Evolutionary conservation across 2,888 invertebrate genomes (phyloP), one percentile per base, ranked within the genome.

Genomic region (Amblyjoppa fuscipennis): DNA sequence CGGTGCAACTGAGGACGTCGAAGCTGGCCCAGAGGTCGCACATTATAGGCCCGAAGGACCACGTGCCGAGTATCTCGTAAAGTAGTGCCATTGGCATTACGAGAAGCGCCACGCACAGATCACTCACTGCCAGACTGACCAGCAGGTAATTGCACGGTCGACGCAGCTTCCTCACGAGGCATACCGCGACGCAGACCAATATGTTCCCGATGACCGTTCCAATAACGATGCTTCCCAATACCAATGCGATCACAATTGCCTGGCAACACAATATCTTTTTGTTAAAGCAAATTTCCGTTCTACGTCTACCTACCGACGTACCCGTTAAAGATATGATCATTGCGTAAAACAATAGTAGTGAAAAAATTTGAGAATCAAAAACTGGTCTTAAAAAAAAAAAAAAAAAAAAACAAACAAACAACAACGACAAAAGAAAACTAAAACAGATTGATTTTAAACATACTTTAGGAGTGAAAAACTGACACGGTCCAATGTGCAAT

Each of bases 81-180:
- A 98, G 96, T 93, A 99, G 96, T 4, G 99, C 99, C 95, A 99
- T 98, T 7, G 99, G 98, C 99, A 99, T 99, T 85, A 99, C 99
- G 91, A 99, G 96, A 70, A 97, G 96, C 3, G 99, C 99, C 78
- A 99, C 99, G 94, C 99, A 98, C 88, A 99, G 96, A 94, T 99
- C 99, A 89, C 99, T 99, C 87, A 99, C 97, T 84, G 99, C 99
- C 92, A 99, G 95, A 66, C 99, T 99, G 68, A 99, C 99, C 79
- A 99, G 96, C 87, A 98, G 95, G 93, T 98, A 98, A 95, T 98
- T 98, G 94, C 98, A 98, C 74, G 98, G 98, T 91, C 97, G 96
- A 91, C 98, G 96, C 91, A 99, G 95, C 92, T 98, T 98, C 85
- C 98, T 96, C 89, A 99, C 99, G 91, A 99, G 96, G 93, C 98